These are phyloP conservation scores for Parus major DNA, from an alignment of 2,113 vertebrate genomes.

Conservation along the genomic window DNA sequence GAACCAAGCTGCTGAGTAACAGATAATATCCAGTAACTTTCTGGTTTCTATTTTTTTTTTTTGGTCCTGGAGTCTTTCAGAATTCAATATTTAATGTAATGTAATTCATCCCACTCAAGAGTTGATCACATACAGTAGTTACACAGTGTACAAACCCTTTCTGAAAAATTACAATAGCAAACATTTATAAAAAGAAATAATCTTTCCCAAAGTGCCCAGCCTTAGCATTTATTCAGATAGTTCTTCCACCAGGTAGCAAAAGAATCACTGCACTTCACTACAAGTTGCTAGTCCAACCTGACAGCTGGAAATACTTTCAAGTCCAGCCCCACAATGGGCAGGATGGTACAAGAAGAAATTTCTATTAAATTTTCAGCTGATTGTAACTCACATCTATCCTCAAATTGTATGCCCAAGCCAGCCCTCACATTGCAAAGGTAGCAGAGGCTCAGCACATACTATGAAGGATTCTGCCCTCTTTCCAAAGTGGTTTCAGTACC, in stretches of 20 bases:
- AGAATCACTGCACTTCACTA: background rate
- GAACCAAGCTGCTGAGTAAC: background rate
- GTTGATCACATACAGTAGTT: background rate
- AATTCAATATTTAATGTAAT: background rate
- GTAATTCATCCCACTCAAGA: background rate
- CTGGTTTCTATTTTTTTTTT: background rate
- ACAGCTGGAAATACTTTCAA: background rate
- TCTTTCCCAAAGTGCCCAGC: background rate
- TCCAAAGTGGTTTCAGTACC: background rate
- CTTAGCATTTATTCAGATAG: background rate
- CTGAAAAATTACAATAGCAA: background rate
- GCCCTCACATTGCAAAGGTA: background rate
- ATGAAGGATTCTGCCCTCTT: background rate
- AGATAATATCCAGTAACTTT: background rate
- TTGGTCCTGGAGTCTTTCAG: background rate
- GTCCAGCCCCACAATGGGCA: background rate
- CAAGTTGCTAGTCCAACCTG: background rate
- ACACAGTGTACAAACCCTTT: background rate
- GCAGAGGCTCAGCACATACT: background rate
- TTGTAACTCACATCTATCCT: background rate
- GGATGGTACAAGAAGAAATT: constrained; percentile 1
- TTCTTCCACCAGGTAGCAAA: background rate
- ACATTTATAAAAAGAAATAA: background rate
- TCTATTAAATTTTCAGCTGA: background rate
- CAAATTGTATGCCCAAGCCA: background rate